Percentiles rank a stretch among this genome's conserved stretches.
Conservation (phyloP, 2,888 invertebrate genomes). For the Dasypogon diadema region DNA sequence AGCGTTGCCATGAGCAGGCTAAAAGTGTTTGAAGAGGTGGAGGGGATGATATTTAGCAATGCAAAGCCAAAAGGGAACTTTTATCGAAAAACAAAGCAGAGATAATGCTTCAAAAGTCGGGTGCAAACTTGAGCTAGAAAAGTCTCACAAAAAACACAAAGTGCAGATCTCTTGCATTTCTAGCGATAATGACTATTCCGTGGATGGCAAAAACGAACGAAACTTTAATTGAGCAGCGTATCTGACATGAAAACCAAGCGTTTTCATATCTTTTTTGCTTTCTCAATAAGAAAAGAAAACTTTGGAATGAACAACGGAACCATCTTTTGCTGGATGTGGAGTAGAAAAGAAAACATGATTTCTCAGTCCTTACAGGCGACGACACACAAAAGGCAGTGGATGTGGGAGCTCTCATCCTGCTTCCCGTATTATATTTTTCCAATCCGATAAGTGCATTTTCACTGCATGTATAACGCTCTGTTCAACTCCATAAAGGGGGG, state of each 20-base stretch:
- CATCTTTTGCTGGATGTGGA: not conserved
- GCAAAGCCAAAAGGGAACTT: not conserved
- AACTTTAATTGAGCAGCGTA: not conserved
- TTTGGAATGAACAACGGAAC: not conserved
- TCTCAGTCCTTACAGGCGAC: not conserved
- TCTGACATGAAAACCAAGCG: not conserved
- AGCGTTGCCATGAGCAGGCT: conserved; percentile 1
- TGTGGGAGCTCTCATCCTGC: not conserved
- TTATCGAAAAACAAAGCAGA: not conserved
- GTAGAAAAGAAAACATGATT: not conserved
- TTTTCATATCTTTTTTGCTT: not conserved
- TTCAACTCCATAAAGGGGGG: not conserved
- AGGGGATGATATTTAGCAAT: not conserved
- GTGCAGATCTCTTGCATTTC: not conserved
- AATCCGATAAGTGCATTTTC: not conserved
- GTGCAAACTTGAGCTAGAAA: not conserved
- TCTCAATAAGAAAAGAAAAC: not conserved
- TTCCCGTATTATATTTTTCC: not conserved
- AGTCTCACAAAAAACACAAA: not conserved
- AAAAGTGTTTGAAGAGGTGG: not conserved
- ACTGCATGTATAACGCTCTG: not conserved
- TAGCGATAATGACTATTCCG: not conserved
- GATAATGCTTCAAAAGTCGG: not conserved
- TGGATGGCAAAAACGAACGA: not conserved
- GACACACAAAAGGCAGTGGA: not conserved